Evolutionary conservation across 2,113 vertebrate genomes (phyloP).

Genomic region (Egretta garzetta): DNA sequence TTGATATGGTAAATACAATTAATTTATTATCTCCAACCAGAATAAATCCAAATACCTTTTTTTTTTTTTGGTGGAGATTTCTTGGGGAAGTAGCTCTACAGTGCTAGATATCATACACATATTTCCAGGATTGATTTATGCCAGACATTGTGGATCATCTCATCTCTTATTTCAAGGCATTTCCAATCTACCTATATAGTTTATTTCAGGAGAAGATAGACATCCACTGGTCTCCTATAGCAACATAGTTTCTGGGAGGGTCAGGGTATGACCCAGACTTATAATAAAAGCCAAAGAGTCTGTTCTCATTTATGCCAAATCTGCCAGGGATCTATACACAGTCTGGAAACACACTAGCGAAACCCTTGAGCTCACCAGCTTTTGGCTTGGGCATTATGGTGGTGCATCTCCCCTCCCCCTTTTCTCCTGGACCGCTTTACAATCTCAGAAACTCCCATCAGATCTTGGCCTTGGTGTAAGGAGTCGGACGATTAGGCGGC

Average conservation of each 20-base stretch:
- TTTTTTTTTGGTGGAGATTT: neutral
- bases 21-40: neutral
- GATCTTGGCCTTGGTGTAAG: too few relatives aligned
- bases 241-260: neutral
- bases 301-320: neutral
- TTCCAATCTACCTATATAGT: neutral
- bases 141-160: neutral
- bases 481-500: too few relatives aligned
- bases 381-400: neutral
- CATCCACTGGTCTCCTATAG: neutral
- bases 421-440: too few relatives aligned
- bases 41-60: neutral
- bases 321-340: neutral
- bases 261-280: neutral
- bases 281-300: neutral
- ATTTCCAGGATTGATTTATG: neutral
- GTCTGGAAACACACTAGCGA: neutral
- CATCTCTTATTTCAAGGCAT: neutral
- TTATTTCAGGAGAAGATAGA: neutral
- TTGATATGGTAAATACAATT: neutral
- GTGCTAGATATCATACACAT: neutral
- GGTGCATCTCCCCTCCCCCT: too few relatives aligned
- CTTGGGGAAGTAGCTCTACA: neutral
- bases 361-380: neutral
- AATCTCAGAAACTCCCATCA: too few relatives aligned